phyloP scores from a whole-genome alignment of 2,888 invertebrate species.

The Entomobrya multifasciata region DNA sequence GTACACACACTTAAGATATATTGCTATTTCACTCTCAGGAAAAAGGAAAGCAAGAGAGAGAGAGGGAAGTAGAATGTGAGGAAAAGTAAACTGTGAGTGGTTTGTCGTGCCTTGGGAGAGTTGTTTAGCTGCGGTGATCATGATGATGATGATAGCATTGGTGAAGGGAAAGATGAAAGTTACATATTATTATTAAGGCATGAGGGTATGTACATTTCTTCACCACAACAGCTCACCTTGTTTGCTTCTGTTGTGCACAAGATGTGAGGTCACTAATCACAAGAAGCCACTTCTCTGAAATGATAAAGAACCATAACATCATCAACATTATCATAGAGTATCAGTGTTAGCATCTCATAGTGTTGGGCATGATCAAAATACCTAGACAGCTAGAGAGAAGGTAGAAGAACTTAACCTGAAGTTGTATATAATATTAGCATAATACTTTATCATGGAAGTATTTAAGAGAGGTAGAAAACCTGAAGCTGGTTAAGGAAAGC shows the following conservation, averaged over 20 bases:
- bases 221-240: conserved; percentile 34
- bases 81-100: conserved; percentile 20
- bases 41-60: too few relatives aligned
- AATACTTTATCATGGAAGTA: conserved; percentile 44
- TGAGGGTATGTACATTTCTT: too few relatives aligned
- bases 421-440: conserved; percentile 33
- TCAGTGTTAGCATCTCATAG: neutral
- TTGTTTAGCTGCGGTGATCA: conserved; percentile 22
- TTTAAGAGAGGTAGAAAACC: conserved; percentile 20
- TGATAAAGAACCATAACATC: conserved; percentile 32
- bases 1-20: conserved; percentile 24
- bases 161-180: too few relatives aligned
- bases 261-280: conserved; percentile 18
- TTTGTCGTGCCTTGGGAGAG: conserved; percentile 20
- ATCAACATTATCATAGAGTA: conserved; percentile 31
- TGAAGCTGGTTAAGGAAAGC: conserved; percentile 18
- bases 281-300: conserved; percentile 27
- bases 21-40: conserved; percentile 9
- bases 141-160: too few relatives aligned
- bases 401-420: conserved; percentile 31
- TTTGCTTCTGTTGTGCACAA: conserved; percentile 27
- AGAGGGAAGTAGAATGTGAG: neutral
- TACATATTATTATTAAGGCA: conserved; percentile 22
- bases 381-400: too few relatives aligned
- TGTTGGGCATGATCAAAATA: too few relatives aligned